Evolutionary conservation across 2,113 vertebrate species (phyloP), one percentile per base, ranked within the genome.

Genomic region (Arizona elegans): DNA sequence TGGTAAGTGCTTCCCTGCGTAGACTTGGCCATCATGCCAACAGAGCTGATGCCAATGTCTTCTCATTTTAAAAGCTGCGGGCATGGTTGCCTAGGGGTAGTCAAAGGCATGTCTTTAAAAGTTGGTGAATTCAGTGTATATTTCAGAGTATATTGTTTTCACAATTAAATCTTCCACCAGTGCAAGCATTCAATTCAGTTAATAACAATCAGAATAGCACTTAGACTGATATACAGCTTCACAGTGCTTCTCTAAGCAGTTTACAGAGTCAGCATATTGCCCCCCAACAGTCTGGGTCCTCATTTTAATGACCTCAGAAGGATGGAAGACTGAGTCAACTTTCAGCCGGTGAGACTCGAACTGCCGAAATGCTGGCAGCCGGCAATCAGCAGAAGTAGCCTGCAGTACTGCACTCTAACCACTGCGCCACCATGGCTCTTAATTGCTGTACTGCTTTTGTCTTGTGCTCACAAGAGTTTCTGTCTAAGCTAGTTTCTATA

Each of bases 1-100:
- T 98, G 99, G 99, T 99, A 99, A 99, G 99, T 99, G 96, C 96
- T 96, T 96, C 93, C 95, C 53, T 92, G 93, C 91, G 92, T 90
- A 86, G 55, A 54, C 93, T 91, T 91, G 95, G 92, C 93, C 70
- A 29, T 50, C n/a, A 56, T 93, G 62, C 7, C 24, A 26, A 29
- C 2, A n/a, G 26, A 3, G 17, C 2, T 23, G 0, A 55, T 89
- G 24, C 52, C 52, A 47, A 85, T 17, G 17, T 17, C 50, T 88
- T 52, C 26, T 10, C 23, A 2, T 59, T 92, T 65, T 8, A 10
- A 50, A 88, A 70, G 47, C 53, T 62, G 6, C 21, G 4, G 47
- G 15, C 43, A 5, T 89, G n/a, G 19, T 12, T 58, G 88, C 53
- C 29, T 17, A 33, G 24, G 54, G 19, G 21, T 23, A 89, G 33